Conservation (phyloP, 2,888 invertebrate genomes). For the Imbricaverruca yamaguchii region DNA sequence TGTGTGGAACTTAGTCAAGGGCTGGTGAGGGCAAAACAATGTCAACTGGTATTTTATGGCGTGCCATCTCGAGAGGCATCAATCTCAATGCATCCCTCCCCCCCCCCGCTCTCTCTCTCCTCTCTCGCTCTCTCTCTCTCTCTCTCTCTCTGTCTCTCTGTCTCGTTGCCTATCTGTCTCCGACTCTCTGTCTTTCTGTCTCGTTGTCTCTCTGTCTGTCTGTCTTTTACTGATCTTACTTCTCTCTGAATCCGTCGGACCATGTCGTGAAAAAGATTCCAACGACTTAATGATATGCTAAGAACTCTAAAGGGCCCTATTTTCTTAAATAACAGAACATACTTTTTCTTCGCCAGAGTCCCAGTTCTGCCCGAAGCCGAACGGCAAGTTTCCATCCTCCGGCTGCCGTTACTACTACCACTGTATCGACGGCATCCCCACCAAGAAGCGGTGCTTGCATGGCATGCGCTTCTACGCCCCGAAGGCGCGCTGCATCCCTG, state of each 20-base stretch:
- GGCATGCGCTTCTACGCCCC: constrained; percentile 1
- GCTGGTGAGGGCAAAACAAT: too few species aligned
- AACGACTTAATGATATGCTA: too few species aligned
- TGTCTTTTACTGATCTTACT: background rate
- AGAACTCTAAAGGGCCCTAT: too few species aligned
- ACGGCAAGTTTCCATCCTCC: background rate
- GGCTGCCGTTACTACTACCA: background rate
- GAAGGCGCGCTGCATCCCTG: background rate
- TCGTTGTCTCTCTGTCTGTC: background rate
- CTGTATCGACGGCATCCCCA: background rate
- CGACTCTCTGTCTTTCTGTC: background rate
- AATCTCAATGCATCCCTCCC: background rate
- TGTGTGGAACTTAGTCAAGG: too few species aligned
- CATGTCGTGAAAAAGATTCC: too few species aligned
- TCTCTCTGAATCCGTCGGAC: background rate
- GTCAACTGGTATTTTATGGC: too few species aligned
- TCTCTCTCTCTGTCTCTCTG: background rate
- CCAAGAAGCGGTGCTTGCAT: background rate
- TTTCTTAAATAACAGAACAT: too few species aligned
- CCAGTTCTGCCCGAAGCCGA: constrained; percentile 5
- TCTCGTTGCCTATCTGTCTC: background rate
- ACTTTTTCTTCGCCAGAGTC: background rate
- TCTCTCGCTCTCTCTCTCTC: background rate
- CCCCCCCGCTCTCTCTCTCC: background rate
- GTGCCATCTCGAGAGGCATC: too few species aligned